These are phyloP conservation scores for Mirounga angustirostris DNA, from an alignment of 2,113 vertebrate species.

Conservation along the genomic window DNA sequence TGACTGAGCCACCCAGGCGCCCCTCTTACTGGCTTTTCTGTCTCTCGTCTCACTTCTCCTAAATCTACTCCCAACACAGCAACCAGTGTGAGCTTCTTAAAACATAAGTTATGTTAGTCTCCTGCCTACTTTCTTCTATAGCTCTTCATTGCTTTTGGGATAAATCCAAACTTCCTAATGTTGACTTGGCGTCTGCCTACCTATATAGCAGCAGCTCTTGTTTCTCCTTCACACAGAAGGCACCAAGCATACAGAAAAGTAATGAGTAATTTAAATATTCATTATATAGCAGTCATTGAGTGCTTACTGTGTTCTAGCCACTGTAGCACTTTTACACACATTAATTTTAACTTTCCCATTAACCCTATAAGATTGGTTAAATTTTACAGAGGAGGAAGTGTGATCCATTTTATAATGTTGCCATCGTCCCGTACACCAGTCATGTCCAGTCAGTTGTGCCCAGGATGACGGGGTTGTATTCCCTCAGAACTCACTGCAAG, in stretches of 20 bases:
- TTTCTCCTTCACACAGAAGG: neutral
- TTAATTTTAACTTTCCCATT: neutral
- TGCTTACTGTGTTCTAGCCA: neutral
- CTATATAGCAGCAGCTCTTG: neutral
- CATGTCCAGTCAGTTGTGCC: neutral
- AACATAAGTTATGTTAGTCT: neutral
- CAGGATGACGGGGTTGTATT: neutral
- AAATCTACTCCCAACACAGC: neutral
- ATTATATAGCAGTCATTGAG: neutral
- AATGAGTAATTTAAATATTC: neutral
- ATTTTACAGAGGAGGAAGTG: slow-evolving; percentile 5
- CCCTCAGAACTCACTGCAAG: neutral
- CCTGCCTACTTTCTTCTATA: neutral
- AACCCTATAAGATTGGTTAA: neutral
- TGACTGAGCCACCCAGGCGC: neutral
- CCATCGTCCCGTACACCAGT: neutral
- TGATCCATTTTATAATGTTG: neutral
- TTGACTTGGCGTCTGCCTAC: neutral
- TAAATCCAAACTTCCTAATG: neutral
- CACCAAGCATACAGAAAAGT: neutral
- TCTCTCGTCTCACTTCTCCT: neutral
- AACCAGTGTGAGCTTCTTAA: neutral
- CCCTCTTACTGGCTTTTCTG: neutral
- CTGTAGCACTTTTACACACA: neutral
- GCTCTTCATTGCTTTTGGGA: neutral